Conservation (phyloP, 1,140 invertebrate species). For the Hyposmocoma kahamanoa region DNA sequence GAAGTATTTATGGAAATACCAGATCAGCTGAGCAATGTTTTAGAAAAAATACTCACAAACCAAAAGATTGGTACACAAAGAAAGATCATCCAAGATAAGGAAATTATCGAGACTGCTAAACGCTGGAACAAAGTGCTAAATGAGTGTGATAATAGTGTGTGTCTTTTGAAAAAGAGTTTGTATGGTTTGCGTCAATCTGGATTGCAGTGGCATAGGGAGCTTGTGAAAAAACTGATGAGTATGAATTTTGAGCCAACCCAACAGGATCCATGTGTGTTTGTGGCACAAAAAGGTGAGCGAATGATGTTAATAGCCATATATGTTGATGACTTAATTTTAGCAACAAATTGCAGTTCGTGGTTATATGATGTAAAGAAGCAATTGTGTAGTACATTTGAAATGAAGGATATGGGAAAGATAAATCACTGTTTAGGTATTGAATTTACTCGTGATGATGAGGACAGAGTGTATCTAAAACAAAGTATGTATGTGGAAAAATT, state of each 20-base stretch:
- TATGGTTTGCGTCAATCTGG: background rate
- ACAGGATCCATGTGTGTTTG: background rate
- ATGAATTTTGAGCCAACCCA: background rate
- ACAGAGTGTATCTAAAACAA: background rate
- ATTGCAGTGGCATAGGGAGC: background rate
- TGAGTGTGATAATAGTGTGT: background rate
- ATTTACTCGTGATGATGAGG: background rate
- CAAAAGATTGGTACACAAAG: conserved; percentile 12
- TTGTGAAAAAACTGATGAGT: background rate
- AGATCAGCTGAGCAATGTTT: conserved; percentile 10
- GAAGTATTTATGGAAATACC: conserved; percentile 56
- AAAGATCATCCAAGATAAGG: conserved; percentile 9
- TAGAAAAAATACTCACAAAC: conserved; percentile 14
- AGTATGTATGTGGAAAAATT: background rate
- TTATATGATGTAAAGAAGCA: background rate
- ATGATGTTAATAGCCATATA: background rate
- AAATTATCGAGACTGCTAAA: conserved; percentile 11
- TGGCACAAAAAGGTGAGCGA: background rate
- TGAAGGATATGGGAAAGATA: background rate
- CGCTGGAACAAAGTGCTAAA: conserved; percentile 6
- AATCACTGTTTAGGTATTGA: background rate
- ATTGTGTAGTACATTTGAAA: background rate
- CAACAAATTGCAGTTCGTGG: background rate
- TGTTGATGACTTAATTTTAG: background rate
- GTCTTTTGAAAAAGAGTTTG: background rate